Evolutionary conservation across 2,888 invertebrate species (phyloP).

Genomic region (Diachrysia chrysitis): DNA sequence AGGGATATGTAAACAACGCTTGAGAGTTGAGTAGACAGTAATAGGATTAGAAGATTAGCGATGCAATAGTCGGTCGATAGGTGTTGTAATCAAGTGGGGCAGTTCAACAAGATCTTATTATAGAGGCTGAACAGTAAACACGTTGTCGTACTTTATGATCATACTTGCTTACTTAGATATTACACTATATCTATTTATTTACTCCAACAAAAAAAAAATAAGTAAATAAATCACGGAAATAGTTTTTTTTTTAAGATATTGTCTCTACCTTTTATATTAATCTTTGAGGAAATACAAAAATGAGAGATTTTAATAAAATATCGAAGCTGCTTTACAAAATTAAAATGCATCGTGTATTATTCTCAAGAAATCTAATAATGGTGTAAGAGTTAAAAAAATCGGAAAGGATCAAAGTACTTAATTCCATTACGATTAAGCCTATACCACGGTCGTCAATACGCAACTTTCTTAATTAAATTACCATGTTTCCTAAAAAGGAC

Average conservation of each 20-base stretch:
- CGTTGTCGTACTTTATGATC: neutral
- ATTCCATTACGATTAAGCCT: neutral
- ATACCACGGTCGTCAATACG: neutral
- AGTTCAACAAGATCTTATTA: slow-evolving; percentile 29
- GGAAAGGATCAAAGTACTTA: slow-evolving; percentile 3
- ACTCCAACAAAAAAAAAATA: too few species aligned
- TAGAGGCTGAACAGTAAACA: slow-evolving; percentile 7
- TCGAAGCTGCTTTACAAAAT: too few species aligned
- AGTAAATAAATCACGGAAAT: too few species aligned
- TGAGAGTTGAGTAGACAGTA: slow-evolving; percentile 15
- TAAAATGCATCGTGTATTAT: too few species aligned
- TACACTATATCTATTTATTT: too few species aligned
- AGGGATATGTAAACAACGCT: slow-evolving; percentile 14
- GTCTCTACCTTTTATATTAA: too few species aligned
- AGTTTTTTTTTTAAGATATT: too few species aligned
- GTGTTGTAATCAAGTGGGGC: slow-evolving; percentile 20
- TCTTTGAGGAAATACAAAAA: too few species aligned
- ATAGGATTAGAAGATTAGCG: slow-evolving; percentile 50
- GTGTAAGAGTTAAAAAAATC: too few species aligned
- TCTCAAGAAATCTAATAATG: too few species aligned
- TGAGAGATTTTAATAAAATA: too few species aligned
- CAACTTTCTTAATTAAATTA: slow-evolving; percentile 31
- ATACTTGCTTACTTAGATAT: neutral
- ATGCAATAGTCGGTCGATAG: slow-evolving; percentile 25
- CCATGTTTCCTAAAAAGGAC: slow-evolving; percentile 33